phyloP scores from a whole-genome alignment of 2,797 vertebrate species.

The Tapirus indicus region DNA sequence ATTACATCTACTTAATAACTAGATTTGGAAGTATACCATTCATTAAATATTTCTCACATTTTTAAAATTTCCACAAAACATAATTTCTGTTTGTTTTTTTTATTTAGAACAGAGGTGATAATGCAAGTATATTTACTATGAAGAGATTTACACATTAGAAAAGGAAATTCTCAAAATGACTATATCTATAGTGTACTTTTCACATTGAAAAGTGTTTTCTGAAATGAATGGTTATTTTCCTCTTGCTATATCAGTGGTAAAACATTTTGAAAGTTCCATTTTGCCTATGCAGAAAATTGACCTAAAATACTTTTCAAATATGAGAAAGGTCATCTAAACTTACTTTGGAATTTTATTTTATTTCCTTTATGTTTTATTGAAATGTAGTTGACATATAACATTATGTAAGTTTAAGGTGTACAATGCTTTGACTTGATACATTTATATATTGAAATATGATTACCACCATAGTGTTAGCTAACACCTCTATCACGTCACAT shows the following conservation, averaged over 20 bases:
- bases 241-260: neutral
- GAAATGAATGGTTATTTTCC: neutral
- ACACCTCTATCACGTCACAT: neutral
- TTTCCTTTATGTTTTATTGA: neutral
- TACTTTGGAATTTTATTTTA: neutral
- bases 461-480: neutral
- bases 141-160: neutral
- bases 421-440: neutral
- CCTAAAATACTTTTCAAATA: neutral
- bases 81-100: neutral
- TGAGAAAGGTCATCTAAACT: neutral
- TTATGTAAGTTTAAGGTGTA: neutral
- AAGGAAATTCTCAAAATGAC: slow-evolving; percentile 1
- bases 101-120: neutral
- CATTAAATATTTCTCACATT: neutral
- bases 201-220: neutral
- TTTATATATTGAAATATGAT: neutral
- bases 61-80: neutral
- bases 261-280: neutral
- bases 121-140: neutral
- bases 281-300: neutral
- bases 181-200: neutral
- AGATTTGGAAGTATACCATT: neutral
- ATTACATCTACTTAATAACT: neutral
- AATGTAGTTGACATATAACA: neutral